These are phyloP conservation scores for Aptenodytes patagonicus DNA, from an alignment of 2,113 vertebrate species.

Conservation along the genomic window DNA sequence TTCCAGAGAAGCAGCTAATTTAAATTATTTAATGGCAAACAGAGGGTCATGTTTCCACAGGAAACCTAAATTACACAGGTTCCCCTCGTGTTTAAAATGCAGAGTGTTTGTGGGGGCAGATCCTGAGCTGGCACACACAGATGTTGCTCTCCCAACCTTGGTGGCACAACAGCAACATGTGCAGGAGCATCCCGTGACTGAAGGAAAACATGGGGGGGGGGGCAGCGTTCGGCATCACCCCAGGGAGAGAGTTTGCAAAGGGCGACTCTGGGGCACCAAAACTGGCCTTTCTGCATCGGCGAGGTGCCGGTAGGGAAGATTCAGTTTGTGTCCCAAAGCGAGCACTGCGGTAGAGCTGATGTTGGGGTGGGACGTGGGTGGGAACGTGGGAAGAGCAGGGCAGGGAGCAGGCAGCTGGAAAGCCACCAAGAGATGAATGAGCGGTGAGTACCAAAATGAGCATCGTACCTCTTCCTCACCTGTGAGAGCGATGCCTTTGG, in stretches of 20 bases:
- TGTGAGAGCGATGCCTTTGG: background rate
- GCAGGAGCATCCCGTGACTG: background rate
- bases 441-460: background rate
- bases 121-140: background rate
- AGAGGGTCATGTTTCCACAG: background rate
- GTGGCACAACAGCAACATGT: background rate
- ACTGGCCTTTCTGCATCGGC: background rate
- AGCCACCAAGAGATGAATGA: background rate
- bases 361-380: background rate
- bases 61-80: background rate
- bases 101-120: background rate
- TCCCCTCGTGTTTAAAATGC: background rate
- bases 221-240: background rate
- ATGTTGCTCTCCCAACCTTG: accelerated
- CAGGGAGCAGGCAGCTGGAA: background rate
- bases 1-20: background rate
- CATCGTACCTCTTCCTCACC: background rate
- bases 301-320: background rate
- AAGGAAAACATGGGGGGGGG: too few relatives aligned
- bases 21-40: background rate
- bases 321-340: background rate
- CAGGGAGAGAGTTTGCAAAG: background rate
- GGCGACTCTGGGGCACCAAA: background rate
- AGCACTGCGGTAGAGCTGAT: accelerated
- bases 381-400: background rate